Base-by-base conservation (phyloP, 23 tunicate genomes). In the Oikopleura vanhoeffeni region DNA sequence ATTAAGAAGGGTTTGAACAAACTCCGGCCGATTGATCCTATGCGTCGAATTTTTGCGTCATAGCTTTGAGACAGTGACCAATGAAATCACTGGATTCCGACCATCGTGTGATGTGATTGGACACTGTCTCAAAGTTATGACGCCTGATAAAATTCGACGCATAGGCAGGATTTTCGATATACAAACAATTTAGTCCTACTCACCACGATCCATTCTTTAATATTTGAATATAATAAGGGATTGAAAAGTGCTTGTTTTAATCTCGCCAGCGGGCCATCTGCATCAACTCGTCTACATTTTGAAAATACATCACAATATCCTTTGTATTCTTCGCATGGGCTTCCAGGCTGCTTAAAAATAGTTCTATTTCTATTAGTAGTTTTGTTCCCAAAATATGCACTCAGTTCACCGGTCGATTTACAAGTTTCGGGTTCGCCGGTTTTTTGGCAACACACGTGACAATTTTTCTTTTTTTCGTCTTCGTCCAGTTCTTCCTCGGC, bases 221-320 rank as follows among this genome's bases (percentile, higher is more conserved):
- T 93, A 60, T 86, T 93, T 76, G 87, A 87, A 84, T 93, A 93
- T 39, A 93, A 85, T 83, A 86, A 88, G 39, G 94, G 94, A 77
- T 93, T 93, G 41, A 93, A 86, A 40, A 93, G 88, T 28, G 94
- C 94, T 57, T 93, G 85, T 83, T 88, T 89, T 30, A 93, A 83
- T 40, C 98, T 83, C n/a, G 98, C 90, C 85, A 93, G 57, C 24
- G 98, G 98, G 0, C 98, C 98, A 40, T 93, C 98, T 18, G 98
- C 98, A 77, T 93, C 98, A 32, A 93, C 98, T 40, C 41, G 39
- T 39, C 98, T 84, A 40, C 98, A 93, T 83, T 86, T 90, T 36
- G 98, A 93, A 84, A 90, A 90, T 83, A 93, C 90, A 57, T 93
- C 98, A 41, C 98, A 93, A 57, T 93, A 93, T 0, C 98, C 98